Evolutionary conservation across 2,888 invertebrate genomes (phyloP), one percentile per base, ranked within the genome.

Genomic region (Galerucella nymphaeae): DNA sequence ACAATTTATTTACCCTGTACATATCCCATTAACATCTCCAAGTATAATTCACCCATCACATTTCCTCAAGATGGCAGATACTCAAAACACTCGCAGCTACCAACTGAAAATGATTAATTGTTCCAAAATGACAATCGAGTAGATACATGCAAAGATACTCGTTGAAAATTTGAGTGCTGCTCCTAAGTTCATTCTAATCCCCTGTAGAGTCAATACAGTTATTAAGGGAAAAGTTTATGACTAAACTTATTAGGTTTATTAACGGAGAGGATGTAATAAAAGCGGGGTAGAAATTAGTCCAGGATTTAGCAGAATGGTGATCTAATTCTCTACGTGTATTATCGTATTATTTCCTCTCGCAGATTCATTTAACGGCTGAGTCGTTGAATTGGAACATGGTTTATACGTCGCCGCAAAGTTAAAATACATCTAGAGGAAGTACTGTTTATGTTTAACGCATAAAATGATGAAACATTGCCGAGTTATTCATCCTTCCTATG

Each of bases 201-300:
- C 70, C 41, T 63, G 55, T 63, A n/a, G 55, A 70, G 70, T 70
- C 70, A 64, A 70, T 70, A 70, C 63, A 70, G 70, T 70, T 70
- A 70, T 70, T 70, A 70, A 70, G 59, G 70, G 70, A n/a, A 45
- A 63, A 70, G 70, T 63, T 70, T 57, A 70, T 48, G 70, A 70
- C 70, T 63, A 57, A 70, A 70, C 63, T 70, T 70, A 70, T 70
- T 63, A 70, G 63, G 70, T 70, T 70, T 70, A 70, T 70, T 70
- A 70, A 70, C 70, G 61, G 61, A 64, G 57, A 42, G 63, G 70
- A 70, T 64, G 63, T 70, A 70, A 70, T 70, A 64, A 70, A 70
- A 70, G 63, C 70, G 58, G 63, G 57, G 63, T 63, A 42, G 63
- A 70, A 70, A 70, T 70, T 70, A 64, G 70, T 70, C 23, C 63